phyloP scores from a whole-genome alignment of 92 coral and sea anemone genomes.

The Epizoanthus illoricatus region DNA sequence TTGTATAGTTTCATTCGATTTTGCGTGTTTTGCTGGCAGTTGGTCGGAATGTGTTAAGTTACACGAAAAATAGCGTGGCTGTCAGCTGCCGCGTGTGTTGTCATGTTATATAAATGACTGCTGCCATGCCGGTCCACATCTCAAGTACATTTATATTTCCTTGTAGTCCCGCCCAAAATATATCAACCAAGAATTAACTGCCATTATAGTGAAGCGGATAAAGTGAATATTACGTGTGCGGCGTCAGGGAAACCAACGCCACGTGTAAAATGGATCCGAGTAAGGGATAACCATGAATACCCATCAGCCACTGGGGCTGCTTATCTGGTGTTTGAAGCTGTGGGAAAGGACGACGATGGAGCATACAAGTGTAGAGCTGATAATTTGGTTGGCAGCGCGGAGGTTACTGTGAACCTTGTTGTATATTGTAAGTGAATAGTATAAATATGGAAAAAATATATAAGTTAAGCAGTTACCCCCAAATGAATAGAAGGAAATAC shows the following conservation, averaged over 20 bases:
- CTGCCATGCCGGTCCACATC: too few species aligned
- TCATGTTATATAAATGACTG: too few species aligned
- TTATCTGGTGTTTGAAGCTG: neutral
- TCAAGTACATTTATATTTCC: too few species aligned
- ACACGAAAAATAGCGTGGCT: too few species aligned
- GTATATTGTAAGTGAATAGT: slow-evolving; percentile 1
- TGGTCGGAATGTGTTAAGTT: too few species aligned
- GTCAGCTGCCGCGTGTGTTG: too few species aligned
- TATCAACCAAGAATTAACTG: neutral
- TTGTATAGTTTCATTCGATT: too few species aligned
- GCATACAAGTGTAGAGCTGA: slow-evolving; percentile 5
- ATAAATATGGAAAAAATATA: too few species aligned
- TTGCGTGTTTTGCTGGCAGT: too few species aligned
- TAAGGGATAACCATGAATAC: neutral
- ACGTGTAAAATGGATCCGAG: neutral
- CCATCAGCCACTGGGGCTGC: neutral
- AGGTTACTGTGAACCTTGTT: neutral
- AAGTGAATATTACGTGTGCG: neutral
- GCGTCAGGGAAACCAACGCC: neutral
- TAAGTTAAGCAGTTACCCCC: too few species aligned
- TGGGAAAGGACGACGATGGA: neutral
- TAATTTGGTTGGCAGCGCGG: neutral
- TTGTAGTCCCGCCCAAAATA: too few species aligned
- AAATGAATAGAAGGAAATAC: too few species aligned
- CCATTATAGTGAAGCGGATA: neutral